Conservation (phyloP, 2,888 invertebrate genomes). For the Physocephala rufipes region DNA sequence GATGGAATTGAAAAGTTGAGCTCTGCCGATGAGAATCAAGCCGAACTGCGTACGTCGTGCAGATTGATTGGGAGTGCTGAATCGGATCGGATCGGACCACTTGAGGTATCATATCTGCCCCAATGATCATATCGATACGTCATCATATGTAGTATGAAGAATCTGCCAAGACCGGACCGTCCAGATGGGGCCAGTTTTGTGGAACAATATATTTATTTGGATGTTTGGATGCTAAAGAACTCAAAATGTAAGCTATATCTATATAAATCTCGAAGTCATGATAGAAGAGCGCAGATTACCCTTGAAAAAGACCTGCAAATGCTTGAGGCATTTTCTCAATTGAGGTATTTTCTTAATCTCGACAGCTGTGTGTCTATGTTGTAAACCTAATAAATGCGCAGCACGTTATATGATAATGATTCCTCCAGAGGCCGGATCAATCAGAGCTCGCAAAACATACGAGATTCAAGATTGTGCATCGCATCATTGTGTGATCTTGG, state of each 20-base stretch:
- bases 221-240: too few species aligned
- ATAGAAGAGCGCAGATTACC: too few species aligned
- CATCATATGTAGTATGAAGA: neutral
- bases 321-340: neutral
- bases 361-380: neutral
- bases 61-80: neutral
- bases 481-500: neutral
- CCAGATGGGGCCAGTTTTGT: neutral
- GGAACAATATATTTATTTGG: too few species aligned
- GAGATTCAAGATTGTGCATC: neutral
- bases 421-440: too few species aligned
- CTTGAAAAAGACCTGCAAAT: too few species aligned
- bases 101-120: neutral
- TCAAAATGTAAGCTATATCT: too few species aligned
- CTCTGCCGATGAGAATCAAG: neutral
- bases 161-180: neutral
- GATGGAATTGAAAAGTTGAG: neutral
- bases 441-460: neutral
- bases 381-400: too few species aligned
- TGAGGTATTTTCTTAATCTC: neutral
- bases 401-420: too few species aligned
- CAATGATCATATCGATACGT: neutral
- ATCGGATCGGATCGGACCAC: neutral
- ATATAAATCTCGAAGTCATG: too few species aligned
- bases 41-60: neutral